Conservation (phyloP, 2,888 invertebrate species). For the Tridacna crocea region DNA sequence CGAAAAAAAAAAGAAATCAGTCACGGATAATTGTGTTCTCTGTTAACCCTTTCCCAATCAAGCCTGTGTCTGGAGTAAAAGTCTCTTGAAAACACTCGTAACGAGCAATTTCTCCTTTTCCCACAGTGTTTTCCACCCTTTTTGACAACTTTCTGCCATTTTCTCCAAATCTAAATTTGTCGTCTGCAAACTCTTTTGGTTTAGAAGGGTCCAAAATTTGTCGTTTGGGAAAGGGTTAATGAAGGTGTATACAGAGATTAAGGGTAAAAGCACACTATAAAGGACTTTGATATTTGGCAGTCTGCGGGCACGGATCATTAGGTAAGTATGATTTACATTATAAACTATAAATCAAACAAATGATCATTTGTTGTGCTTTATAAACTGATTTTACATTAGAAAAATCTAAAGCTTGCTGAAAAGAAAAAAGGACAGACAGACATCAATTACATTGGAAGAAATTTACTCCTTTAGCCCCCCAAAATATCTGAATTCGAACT, state of each 20-base stretch:
- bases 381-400: background rate
- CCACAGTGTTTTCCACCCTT: background rate
- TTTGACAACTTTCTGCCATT: background rate
- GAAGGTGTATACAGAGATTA: background rate
- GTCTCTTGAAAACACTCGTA: background rate
- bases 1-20: no score
- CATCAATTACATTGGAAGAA: no score
- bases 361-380: background rate
- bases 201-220: background rate
- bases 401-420: no score
- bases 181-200: background rate
- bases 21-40: no score
- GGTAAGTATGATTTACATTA: constrained; percentile 6
- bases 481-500: no score
- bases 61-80: no score
- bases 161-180: background rate
- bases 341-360: background rate
- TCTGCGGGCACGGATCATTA: background rate
- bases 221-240: background rate
- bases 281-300: no score
- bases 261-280: no score
- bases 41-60: no score
- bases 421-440: no score
- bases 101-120: background rate
- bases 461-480: no score